These are phyloP conservation scores for Ophioderma brevispina DNA, from an alignment of 35 echinoderm and acorn worm species.

Conservation along the genomic window DNA sequence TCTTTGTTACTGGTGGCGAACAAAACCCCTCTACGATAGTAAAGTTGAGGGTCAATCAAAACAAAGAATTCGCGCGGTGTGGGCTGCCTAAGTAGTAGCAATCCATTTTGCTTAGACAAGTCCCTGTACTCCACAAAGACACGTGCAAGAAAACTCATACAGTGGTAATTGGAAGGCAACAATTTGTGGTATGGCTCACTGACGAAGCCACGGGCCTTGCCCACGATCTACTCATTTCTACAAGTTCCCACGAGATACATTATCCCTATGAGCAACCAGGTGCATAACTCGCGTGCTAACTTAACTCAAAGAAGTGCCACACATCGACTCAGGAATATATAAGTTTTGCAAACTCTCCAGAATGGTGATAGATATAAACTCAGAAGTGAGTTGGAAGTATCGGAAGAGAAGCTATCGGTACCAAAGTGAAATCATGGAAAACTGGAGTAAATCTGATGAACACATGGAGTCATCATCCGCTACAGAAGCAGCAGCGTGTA, in stretches of 20 bases:
- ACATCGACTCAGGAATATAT: not conserved
- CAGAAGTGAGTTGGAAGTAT: not conserved
- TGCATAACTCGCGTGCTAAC: not conserved
- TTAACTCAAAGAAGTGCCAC: not conserved
- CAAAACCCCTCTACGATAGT: not conserved
- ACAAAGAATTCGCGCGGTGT: not conserved
- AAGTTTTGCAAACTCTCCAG: not conserved
- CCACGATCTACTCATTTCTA: not conserved
- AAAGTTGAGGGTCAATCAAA: conserved; percentile 1
- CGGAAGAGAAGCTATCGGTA: not conserved
- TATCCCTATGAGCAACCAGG: not conserved
- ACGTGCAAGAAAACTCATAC: not conserved
- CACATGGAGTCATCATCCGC: not conserved
- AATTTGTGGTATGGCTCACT: not conserved
- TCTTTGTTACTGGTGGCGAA: not conserved
- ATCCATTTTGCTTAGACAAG: not conserved
- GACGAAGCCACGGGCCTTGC: not conserved
- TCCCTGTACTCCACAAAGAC: not conserved
- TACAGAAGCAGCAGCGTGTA: not conserved
- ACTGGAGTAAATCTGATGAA: not conserved
- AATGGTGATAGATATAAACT: not conserved
- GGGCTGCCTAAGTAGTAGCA: not conserved
- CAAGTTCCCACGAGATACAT: not conserved
- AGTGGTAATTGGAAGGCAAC: not conserved
- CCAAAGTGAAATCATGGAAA: conserved; percentile 10